phyloP scores from a whole-genome alignment of 2,888 invertebrate species.

The Papilio gigon region DNA sequence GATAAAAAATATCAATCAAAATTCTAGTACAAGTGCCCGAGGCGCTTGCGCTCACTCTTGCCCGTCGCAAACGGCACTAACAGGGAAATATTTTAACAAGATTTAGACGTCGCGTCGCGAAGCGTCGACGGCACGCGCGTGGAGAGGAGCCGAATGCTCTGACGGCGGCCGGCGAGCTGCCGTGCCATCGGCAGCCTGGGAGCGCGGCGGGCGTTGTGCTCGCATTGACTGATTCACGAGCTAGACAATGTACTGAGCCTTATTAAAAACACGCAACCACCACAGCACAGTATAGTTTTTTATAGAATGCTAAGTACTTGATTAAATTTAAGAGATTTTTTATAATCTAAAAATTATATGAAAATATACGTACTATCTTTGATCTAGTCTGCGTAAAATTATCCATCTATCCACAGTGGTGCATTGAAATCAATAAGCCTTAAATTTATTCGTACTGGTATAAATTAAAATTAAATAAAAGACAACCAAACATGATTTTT shows the following conservation, averaged over 20 bases:
- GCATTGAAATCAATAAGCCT: too few relatives aligned
- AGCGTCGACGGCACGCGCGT: constrained; percentile 46
- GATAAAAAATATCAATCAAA: constrained; percentile 83
- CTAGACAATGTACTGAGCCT: constrained; percentile 38
- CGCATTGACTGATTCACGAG: constrained; percentile 41
- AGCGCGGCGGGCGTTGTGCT: constrained; percentile 9
- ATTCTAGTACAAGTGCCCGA: constrained; percentile 81
- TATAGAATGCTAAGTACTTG: constrained; percentile 13
- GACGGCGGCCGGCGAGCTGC: constrained; percentile 18
- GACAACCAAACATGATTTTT: too few relatives aligned
- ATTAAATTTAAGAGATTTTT: too few relatives aligned
- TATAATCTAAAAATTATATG: background rate
- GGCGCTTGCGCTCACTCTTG: constrained; percentile 69
- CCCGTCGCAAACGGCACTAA: constrained; percentile 58
- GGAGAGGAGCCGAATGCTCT: constrained; percentile 43
- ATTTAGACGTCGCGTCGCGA: constrained; percentile 28
- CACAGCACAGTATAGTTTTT: background rate
- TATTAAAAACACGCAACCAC: constrained; percentile 38
- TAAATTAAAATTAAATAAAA: too few relatives aligned
- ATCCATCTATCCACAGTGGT: too few relatives aligned
- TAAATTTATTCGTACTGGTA: too few relatives aligned
- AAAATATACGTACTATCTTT: too few relatives aligned
- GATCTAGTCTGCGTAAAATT: too few relatives aligned
- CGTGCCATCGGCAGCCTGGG: constrained; percentile 27
- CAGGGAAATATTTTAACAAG: constrained; percentile 60